Conservation (phyloP, 2,113 vertebrate genomes). For the Planiliza haematocheilus region DNA sequence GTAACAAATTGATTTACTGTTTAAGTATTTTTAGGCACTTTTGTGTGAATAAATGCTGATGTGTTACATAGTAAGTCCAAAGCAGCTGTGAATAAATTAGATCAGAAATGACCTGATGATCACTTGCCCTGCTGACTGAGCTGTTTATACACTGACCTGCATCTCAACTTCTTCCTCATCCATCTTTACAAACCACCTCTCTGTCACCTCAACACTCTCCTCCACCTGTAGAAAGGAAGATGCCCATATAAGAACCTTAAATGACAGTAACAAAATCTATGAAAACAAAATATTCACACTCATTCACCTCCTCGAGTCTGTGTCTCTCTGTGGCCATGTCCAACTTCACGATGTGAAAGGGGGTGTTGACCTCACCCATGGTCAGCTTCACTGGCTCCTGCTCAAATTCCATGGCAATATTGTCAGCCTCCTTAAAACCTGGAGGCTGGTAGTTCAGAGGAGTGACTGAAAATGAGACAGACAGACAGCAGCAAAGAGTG, state of each 20-base stretch:
- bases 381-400: conserved; percentile 88
- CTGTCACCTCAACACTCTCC: conserved; percentile 54
- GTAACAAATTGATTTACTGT: too few species aligned
- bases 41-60: too few species aligned
- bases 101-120: background rate
- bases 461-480: conserved; percentile 72
- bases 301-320: conserved; percentile 85
- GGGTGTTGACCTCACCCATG: conserved; percentile 91
- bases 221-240: conserved; percentile 74
- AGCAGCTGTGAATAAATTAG: background rate
- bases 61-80: background rate
- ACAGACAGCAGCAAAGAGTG: conserved; percentile 3
- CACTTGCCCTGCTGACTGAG: background rate
- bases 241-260: background rate
- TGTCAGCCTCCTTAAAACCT: conserved; percentile 90
- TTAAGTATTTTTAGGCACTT: too few species aligned
- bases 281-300: background rate
- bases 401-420: conserved; percentile 85
- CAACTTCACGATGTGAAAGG: conserved; percentile 91
- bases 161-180: conserved; percentile 62
- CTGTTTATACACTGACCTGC: conserved; percentile 52
- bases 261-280: too few species aligned
- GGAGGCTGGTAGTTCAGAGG: conserved; percentile 93
- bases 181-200: conserved; percentile 71
- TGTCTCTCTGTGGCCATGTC: conserved; percentile 91